Evolutionary conservation across 2,797 vertebrate species (phyloP), one percentile per base, ranked within the genome.

Genomic region (Cetoscarus ocellatus): DNA sequence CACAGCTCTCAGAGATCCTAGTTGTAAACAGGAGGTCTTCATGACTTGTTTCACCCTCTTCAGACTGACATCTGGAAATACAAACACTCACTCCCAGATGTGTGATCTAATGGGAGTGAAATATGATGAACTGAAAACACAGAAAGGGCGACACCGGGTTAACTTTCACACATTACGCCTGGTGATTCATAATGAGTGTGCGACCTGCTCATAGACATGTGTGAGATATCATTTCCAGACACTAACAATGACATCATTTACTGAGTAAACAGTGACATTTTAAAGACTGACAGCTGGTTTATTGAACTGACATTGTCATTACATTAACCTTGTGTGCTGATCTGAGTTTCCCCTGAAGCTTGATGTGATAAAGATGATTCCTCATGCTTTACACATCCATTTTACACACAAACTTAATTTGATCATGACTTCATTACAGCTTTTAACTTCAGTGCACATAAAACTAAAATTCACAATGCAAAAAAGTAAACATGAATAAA

Each of bases 261-360:
- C 40, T 77, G 67, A 84, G 57, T 58, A 53, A 57, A 67, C 45
- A 9, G 63, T n/a, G 38, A 15, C 8, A 42, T 17, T 65, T 36
- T 56, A 67, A 55, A 45, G 14, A 3, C 34, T 79, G 60, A 79
- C 89, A 88, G 70, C 79, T 90, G 87, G 55, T 85, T 72, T 66
- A 56, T 59, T 52, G 65, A 67, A 58, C 61, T 63, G 48, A 54
- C 83, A 66, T 68, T 27, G 52, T 77, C 50, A n/a, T n/a, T 48
- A 14, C 12, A 75, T 70, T 73, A 44, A 77, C 13, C 6, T 56
- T 8, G 5, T 64, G 51, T 49, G 47, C 27, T 42, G 43, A 40
- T 48, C 14, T 36, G 15, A 55, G 11, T 74, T 68, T 61, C 36
- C 36, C 7, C 34, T 38, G 57, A 36, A 47, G 43, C 34, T 49